Evolutionary conservation across 2,888 invertebrate genomes (phyloP).

Genomic region (Ligdia adustata): DNA sequence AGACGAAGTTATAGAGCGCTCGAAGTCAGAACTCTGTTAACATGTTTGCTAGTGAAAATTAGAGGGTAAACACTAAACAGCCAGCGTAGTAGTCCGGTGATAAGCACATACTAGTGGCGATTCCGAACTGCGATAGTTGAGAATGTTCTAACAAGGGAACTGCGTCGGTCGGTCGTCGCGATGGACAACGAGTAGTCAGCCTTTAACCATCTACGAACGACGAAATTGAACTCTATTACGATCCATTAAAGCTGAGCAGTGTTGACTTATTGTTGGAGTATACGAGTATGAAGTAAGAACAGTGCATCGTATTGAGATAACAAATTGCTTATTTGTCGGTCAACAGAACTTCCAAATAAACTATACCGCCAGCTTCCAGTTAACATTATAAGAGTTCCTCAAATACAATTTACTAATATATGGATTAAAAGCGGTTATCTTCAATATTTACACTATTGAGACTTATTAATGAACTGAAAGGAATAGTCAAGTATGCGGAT

Average conservation of each 20-base stretch:
- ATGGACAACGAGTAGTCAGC: slow-evolving; percentile 46
- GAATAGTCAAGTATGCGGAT: too few species aligned
- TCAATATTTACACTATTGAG: too few species aligned
- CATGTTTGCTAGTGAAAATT: slow-evolving; percentile 62
- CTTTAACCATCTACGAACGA: background rate
- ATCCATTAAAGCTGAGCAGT: background rate
- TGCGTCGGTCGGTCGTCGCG: slow-evolving; percentile 46
- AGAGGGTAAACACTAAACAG: slow-evolving; percentile 60
- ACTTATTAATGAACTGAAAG: too few species aligned
- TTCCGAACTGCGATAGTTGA: slow-evolving; percentile 37
- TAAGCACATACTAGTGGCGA: slow-evolving; percentile 46
- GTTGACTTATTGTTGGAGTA: background rate
- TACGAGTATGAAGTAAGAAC: slow-evolving; percentile 1
- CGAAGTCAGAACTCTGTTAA: slow-evolving; percentile 48
- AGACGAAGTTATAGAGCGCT: slow-evolving; percentile 46
- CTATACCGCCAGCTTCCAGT: too few species aligned
- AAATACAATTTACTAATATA: too few species aligned
- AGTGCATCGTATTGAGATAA: slow-evolving; percentile 1
- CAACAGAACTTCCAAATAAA: too few species aligned
- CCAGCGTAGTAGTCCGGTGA: slow-evolving; percentile 48
- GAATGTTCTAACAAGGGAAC: slow-evolving; percentile 62
- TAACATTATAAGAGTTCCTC: too few species aligned
- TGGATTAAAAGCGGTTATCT: too few species aligned
- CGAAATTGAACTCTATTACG: slow-evolving; percentile 4
- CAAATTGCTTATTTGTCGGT: background rate